A percentile compares a stretch with the other conserved stretches of the same genome.
Conservation (phyloP, 1,140 invertebrate genomes). For the Oryctes rhinoceros region DNA sequence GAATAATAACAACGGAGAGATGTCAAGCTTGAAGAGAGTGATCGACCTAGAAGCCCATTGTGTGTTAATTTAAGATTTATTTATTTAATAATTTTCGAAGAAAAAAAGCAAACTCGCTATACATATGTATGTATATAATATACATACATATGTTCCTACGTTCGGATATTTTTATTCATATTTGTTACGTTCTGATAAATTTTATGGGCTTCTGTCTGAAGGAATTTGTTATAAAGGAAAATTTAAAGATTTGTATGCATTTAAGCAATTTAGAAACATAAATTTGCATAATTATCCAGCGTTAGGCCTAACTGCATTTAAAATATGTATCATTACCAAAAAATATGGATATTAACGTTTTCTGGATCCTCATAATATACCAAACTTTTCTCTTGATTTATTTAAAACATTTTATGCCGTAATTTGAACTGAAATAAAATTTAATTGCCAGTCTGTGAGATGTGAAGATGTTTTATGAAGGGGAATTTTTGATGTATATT, state of each 20-base stretch:
- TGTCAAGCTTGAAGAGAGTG: too few relatives aligned
- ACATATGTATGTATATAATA: too few relatives aligned
- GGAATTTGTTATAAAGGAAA: constrained; percentile 3
- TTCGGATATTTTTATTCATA: constrained; percentile 1
- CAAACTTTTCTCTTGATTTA: constrained; percentile 30
- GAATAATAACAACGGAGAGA: too few relatives aligned
- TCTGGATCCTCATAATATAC: constrained; percentile 3
- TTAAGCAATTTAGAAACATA: constrained; percentile 20
- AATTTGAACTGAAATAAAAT: not conserved
- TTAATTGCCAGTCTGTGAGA: constrained; percentile 16
- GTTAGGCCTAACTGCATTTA: constrained; percentile 16
- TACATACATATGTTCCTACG: not conserved
- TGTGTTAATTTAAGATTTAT: constrained; percentile 14
- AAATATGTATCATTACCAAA: constrained; percentile 25
- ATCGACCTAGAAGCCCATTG: constrained; percentile 18
- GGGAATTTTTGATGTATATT: not conserved
- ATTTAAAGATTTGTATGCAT: constrained; percentile 29
- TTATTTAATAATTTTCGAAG: not conserved
- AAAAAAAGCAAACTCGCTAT: not conserved
- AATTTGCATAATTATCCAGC: constrained; percentile 22
- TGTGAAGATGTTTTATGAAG: not conserved
- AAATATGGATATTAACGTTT: constrained; percentile 24
- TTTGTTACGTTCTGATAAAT: constrained; percentile 34
- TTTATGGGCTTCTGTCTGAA: constrained; percentile 19
- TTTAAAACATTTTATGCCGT: constrained; percentile 6